phyloP scores from a whole-genome alignment of 2,797 vertebrate species.

The Chaenodraco wilsoni region DNA sequence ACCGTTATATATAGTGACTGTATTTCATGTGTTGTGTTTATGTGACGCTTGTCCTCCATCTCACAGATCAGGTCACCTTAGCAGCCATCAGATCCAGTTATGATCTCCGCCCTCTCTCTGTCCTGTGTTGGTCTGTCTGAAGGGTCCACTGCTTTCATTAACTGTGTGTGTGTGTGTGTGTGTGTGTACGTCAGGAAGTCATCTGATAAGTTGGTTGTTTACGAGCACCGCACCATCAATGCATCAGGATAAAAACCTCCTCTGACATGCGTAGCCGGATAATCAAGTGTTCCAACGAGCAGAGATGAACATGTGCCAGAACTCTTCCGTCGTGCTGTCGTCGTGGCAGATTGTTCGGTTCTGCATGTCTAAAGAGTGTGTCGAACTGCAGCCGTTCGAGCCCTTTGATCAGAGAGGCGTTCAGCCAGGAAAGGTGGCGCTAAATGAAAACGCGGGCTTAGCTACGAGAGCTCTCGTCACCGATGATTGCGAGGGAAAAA shows the following conservation, averaged over 20 bases:
- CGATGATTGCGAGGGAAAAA: neutral
- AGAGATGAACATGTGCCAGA: constrained; percentile 16
- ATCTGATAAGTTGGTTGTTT: constrained; percentile 21
- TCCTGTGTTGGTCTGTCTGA: constrained; percentile 1
- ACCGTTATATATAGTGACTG: constrained; percentile 8
- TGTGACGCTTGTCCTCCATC: constrained; percentile 2
- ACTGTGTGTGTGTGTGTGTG: neutral
- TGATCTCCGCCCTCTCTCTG: constrained; percentile 12
- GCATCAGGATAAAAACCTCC: constrained; percentile 9
- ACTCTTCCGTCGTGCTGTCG: constrained; percentile 14
- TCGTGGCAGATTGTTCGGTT: constrained; percentile 11
- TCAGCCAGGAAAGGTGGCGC: constrained; percentile 18
- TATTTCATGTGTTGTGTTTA: constrained; percentile 11
- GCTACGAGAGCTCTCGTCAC: neutral
- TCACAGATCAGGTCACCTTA: constrained; percentile 28
- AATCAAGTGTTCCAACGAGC: constrained; percentile 24
- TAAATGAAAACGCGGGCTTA: neutral
- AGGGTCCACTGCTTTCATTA: neutral
- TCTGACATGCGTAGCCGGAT: constrained; percentile 6
- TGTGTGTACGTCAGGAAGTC: neutral
- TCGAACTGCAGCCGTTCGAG: neutral
- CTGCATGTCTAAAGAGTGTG: constrained; percentile 10
- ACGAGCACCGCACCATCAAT: neutral
- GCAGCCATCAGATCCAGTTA: constrained; percentile 41
- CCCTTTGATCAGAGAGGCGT: constrained; percentile 18